Evolutionary conservation across 2,113 vertebrate species (phyloP), one percentile per base, ranked within the genome.

Genomic region (Dromas ardeola): DNA sequence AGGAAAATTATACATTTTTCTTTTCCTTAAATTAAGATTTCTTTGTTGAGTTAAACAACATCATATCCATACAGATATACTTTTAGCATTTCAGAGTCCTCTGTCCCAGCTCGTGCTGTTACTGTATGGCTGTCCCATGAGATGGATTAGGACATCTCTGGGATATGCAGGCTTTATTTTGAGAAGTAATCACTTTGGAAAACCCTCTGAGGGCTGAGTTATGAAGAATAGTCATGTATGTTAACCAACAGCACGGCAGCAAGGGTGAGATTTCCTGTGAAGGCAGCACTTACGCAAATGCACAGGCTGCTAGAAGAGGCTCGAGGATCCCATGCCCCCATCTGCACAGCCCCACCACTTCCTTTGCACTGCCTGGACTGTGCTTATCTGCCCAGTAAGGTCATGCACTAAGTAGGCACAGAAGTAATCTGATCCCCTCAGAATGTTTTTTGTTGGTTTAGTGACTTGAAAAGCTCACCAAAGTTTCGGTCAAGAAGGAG

Each of bases 281-380:
- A 49, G 32, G 4, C 8, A 50, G 21, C 11, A 17, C 22, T 86
- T 42, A 3, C 2, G 15, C 11, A 45, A 45, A 50, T 9, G 4
- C 19, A 16, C 16, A 20, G 11, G 34, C 15, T 72, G 20, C 34
- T 40, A 17, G 29, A 72, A 40, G 58, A 45, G 19, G 16, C 30
- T 55, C 1, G 1, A 52, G 20, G 13, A 0, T 1, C 6, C 9
- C 0, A 0, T 3, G 3, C 13, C 27, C 4, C 17, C 12, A 5
- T 36, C 22, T 56, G 70, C 3, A 19, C 32, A 42, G 42, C 29
- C 17, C 11, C 15, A 3, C 7, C 10, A 25, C 13, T 81, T 85
- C 21, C n/a, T 59, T 79, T 38, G 14, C 56, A 27, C 50, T 53
- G 20, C 32, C 52, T 27, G 47, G 9, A 20, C 38, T 36, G 17